Base-by-base conservation (phyloP, 2,888 invertebrate species). In the Chironomus tentans region DNA sequence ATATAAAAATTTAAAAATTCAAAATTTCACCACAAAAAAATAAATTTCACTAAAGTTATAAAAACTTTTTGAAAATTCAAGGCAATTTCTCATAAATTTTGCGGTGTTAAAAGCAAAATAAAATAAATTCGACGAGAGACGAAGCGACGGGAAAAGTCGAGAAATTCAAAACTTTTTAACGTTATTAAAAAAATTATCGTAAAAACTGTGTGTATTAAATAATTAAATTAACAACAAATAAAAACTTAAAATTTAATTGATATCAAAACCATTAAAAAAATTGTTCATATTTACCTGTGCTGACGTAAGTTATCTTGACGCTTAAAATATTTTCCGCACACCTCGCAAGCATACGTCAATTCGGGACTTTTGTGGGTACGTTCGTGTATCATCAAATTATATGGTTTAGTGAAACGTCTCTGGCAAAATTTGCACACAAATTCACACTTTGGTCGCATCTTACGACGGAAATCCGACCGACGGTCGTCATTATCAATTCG, bases 381-480 rank as follows among this genome's bases (percentile, higher is more conserved):
- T 85, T 98, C 98, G 88, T 98, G 98, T 82, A 98, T 98, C 89
- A 98, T 91, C 84, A 98, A 89, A 87, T 98, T 98, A 88, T 98
- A 98, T 80, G 95, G 93, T 87, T 98, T 98, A 83, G 96, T 97
- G 88, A 98, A 98, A 85, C 97, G 91, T 82, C 98, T 90, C 85
- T 94, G 94, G 88, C 98, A 98, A 87, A 93, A 98, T 86, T 95
- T 95, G 90, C 98, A 98, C 84, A 98, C 95, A 86, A 95, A 98
- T 87, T 98, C 97, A 88, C 97, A 97, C 88, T 97, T 96, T 82
- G 93, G 90, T 83, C 94, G 89, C 91, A 92, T 92, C 87, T 92
- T 92, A 86, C 92, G 90, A 86, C 92, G 89, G 87, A 92, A 92
- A 88, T 92, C 92, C 86, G 92, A 88, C 85, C 90, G 89, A 87